phyloP scores from a whole-genome alignment of 2,113 vertebrate genomes.

The Aepyceros melampus region DNA sequence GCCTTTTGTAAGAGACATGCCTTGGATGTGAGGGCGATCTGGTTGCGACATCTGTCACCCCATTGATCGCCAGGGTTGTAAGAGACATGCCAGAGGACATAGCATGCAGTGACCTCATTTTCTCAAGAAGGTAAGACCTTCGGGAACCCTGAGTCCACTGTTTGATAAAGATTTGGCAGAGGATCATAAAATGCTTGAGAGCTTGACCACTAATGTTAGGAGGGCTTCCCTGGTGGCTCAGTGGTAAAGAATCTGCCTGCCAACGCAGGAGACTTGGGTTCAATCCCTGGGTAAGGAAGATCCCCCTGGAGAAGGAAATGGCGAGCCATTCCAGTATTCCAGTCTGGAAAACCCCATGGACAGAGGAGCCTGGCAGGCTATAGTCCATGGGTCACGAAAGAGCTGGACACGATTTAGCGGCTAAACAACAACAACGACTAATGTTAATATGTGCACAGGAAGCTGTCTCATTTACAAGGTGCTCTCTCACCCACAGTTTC shows the following conservation, averaged over 20 bases:
- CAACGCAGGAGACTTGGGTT: background rate
- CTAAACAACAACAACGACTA: rapidly evolving
- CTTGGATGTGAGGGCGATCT: too few relatives aligned
- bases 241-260: background rate
- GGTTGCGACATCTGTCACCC: too few relatives aligned
- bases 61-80: too few relatives aligned
- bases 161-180: background rate
- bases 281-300: background rate
- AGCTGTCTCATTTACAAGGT: too few relatives aligned
- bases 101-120: background rate
- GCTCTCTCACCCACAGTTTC: background rate
- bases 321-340: background rate
- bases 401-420: background rate
- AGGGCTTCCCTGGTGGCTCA: background rate
- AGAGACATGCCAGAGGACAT: rapidly evolving
- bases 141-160: background rate
- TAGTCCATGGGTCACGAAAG: background rate
- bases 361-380: background rate
- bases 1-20: background rate
- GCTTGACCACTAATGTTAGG: background rate
- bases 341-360: background rate
- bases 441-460: rapidly evolving
- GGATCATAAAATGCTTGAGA: background rate
- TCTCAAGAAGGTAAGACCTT: background rate
- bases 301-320: background rate